Percentiles rank a stretch among this genome's conserved stretches.
Evolutionary conservation across 2,888 invertebrate genomes (phyloP).

Genomic region (Pantelozetes paolii): DNA sequence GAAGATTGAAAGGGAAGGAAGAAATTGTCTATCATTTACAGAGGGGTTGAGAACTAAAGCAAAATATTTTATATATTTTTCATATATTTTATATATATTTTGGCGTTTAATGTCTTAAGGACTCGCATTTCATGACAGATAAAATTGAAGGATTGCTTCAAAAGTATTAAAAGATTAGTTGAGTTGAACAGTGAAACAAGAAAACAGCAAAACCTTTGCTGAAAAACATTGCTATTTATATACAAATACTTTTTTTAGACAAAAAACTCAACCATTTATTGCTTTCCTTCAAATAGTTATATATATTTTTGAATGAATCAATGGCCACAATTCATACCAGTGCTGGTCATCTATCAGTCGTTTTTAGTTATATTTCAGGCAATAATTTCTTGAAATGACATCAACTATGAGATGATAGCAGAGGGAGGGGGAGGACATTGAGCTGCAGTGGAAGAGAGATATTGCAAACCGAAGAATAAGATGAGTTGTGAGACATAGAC

Average conservation of each 20-base stretch:
- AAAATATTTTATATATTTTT: not conserved
- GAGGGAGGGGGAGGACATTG: not conserved
- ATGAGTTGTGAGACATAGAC: not conserved
- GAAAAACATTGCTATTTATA: slow-evolving; percentile 28
- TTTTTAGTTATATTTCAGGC: slow-evolving; percentile 16
- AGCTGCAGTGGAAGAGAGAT: not conserved
- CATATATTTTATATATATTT: not conserved
- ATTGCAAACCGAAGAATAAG: not conserved
- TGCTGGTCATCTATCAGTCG: slow-evolving; percentile 5
- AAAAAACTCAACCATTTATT: not conserved
- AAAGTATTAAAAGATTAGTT: slow-evolving; percentile 37
- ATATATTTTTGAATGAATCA: slow-evolving; percentile 13
- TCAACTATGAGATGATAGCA: slow-evolving; percentile 6
- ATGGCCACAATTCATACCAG: not conserved
- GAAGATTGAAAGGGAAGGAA: slow-evolving; percentile 27
- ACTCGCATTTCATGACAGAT: slow-evolving; percentile 21
- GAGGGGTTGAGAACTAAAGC: not conserved
- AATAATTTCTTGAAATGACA: slow-evolving; percentile 10
- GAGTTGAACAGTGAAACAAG: not conserved
- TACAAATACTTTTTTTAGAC: not conserved
- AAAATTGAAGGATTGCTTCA: slow-evolving; percentile 30
- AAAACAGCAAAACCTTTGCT: no score
- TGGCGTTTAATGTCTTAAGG: slow-evolving; percentile 17
- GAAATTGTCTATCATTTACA: slow-evolving; percentile 30
- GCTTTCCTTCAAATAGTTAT: not conserved